Base-by-base conservation (phyloP, 2,797 vertebrate species). In the Enteromius treurensis region DNA sequence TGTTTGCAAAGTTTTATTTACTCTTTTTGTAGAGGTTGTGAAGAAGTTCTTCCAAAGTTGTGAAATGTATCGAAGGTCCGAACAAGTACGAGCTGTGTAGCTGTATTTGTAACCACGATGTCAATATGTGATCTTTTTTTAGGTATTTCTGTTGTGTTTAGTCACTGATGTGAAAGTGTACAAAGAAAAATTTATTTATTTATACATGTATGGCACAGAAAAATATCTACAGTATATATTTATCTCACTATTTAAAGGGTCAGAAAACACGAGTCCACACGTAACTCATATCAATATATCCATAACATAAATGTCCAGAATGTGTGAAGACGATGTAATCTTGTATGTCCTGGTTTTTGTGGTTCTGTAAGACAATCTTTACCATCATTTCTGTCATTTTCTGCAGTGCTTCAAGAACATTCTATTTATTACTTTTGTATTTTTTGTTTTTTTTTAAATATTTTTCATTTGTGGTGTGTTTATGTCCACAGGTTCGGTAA, bases 181-280 rank as follows among this genome's bases (percentile, higher is more conserved):
- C 75, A 88, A 84, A 86, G 64, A 62, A 67, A 83, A 67, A 53
- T 51, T 6, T 86, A 88, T 86, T 86, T 89, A 89, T 89, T 86
- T 88, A 85, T 85, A 87, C 69, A 65, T 84, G 70, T 83, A 83
- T 77, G 60, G 40, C 85, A 87, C 82, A 88, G 60, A 82, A 85
- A 78, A 84, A 68, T 6, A 80, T 55, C n/a, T 51, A 26, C 26
- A 26, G 26, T 26, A 80, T 89, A 86, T 86, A 90, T 90, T 87
- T 88, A 88, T 88, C 86, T 86, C 85, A 80, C 84, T 87, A 86
- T 85, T 87, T 89, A 86, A 84, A 84, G 58, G 51, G 79, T 74
- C 74, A 21, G 47, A 81, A 68, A 58, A 65, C 62, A 67, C 49
- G 34, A 77, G 32, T 69, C 73, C 45, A 84, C 75, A 78, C n/a